Evolutionary conservation across 2,888 invertebrate genomes (phyloP), one percentile per base, ranked within the genome.

Genomic region (Hedya salicella): DNA sequence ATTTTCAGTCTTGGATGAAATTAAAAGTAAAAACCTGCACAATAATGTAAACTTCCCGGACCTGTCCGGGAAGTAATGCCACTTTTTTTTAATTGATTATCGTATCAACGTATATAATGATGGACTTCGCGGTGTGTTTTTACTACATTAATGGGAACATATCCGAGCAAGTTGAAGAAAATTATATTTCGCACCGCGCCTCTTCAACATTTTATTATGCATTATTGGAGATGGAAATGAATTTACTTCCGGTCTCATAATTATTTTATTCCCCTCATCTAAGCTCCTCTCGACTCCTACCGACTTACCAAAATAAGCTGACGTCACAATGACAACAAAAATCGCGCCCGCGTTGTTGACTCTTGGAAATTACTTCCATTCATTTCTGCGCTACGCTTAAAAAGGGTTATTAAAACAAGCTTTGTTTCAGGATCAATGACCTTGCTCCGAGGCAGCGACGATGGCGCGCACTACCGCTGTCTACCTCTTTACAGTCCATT

Each of bases 351-450:
- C 53, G 11, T 32, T 56, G 50, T 54, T 54, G 48, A 48, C 46
- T 52, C 17, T 1, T 21, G 32, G 17, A 60, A 67, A 66, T 59
- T 9, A 53, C 48, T 59, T 56, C 19, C 46, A 60, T 56, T 53
- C 50, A 67, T 61, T 69, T 53, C 40, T 30, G 71, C 68, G 75
- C 21, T 32, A 21, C 78, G 75, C 76, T 75, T 75, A 78, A 77
- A 59, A 78, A 79, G 75, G 78, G 81, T 86, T 83, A 81, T 84
- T 82, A 85, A 79, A 79, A 80, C 72, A 69, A 74, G 77, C 79
- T 87, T 90, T 89, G 89, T 91, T 75, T 70, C 86, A 91, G 91
- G 86, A 81, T 81, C 85, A 78, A 86, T 88, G 89, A 85, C 82
- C 85, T 75, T 76, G 75, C 70, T 75, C 75, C 68, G 73, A 76